A percentile compares a stretch with the other conserved stretches of the same genome.
Evolutionary conservation across 2,888 invertebrate genomes (phyloP).

Genomic region (Tenthredo distinguenda): DNA sequence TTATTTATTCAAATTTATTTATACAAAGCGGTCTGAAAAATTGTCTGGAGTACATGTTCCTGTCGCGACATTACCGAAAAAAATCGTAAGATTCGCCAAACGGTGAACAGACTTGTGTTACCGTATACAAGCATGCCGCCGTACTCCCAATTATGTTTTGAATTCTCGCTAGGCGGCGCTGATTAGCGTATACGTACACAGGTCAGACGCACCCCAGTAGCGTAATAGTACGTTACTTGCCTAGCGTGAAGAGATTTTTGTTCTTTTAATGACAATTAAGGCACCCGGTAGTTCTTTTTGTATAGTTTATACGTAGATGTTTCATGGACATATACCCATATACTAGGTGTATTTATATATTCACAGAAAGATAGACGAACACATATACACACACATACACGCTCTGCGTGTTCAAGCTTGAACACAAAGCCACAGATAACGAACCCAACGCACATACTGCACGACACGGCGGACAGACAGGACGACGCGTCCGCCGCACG

Average conservation of each 20-base stretch:
- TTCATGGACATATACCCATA: not conserved
- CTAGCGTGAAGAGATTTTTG: not conserved
- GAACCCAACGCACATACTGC: slow-evolving; percentile 24
- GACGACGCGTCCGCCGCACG: slow-evolving; percentile 46
- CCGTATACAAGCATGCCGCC: too few species aligned
- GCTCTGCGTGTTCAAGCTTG: slow-evolving; percentile 4
- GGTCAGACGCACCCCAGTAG: too few species aligned
- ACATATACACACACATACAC: not conserved
- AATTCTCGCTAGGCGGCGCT: too few species aligned
- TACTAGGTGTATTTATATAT: not conserved
- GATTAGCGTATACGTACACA: too few species aligned
- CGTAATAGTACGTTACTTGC: too few species aligned
- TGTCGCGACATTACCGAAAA: not conserved
- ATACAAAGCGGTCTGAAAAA: too few species aligned
- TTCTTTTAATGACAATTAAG: not conserved
- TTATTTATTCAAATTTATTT: too few species aligned
- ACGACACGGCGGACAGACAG: slow-evolving; percentile 44
- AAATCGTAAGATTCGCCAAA: not conserved
- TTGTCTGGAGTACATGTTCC: not conserved
- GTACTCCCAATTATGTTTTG: too few species aligned
- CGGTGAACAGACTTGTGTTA: too few species aligned
- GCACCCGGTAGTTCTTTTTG: not conserved
- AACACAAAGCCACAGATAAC: slow-evolving; percentile 35
- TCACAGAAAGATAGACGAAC: not conserved
- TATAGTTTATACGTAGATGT: not conserved